Percentiles rank a stretch among this genome's conserved stretches.
Evolutionary conservation across 2,888 invertebrate genomes (phyloP).

Genomic region (Conops quadrifasciatus): DNA sequence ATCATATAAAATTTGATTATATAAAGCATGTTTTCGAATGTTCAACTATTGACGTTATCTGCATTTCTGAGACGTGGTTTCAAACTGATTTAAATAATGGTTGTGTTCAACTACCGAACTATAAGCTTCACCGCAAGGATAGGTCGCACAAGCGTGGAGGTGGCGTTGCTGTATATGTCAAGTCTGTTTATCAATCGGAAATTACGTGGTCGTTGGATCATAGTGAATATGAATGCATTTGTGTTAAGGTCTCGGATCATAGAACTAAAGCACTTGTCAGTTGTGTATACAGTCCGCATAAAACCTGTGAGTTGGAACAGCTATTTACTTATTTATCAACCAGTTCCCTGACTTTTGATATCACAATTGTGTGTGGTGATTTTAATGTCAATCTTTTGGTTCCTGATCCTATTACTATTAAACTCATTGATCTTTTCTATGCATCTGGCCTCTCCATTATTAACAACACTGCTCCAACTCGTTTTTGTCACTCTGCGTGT

Average conservation of each 20-base stretch:
- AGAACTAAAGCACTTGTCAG: no score
- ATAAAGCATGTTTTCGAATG: not conserved
- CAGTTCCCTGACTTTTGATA: not conserved
- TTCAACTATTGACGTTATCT: not conserved
- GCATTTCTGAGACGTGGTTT: not conserved
- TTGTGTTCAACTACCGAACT: not conserved
- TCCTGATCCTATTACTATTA: not conserved
- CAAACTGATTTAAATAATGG: not conserved
- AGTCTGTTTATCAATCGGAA: not conserved
- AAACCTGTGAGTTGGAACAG: not conserved
- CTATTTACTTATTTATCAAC: not conserved
- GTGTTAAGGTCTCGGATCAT: no score
- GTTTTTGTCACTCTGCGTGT: not conserved
- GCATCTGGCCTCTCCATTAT: not conserved
- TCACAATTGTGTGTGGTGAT: not conserved
- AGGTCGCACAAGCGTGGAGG: not conserved
- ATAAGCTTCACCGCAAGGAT: not conserved
- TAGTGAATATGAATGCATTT: not conserved
- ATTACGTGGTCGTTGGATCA: not conserved
- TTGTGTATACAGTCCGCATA: not conserved
- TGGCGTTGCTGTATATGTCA: not conserved
- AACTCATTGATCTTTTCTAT: no score
- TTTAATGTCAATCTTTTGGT: constrained; percentile 4
- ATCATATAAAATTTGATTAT: not conserved
- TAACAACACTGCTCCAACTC: not conserved